Evolutionary conservation across 2,113 vertebrate genomes (phyloP).

Genomic region (Atractosteus spatula): DNA sequence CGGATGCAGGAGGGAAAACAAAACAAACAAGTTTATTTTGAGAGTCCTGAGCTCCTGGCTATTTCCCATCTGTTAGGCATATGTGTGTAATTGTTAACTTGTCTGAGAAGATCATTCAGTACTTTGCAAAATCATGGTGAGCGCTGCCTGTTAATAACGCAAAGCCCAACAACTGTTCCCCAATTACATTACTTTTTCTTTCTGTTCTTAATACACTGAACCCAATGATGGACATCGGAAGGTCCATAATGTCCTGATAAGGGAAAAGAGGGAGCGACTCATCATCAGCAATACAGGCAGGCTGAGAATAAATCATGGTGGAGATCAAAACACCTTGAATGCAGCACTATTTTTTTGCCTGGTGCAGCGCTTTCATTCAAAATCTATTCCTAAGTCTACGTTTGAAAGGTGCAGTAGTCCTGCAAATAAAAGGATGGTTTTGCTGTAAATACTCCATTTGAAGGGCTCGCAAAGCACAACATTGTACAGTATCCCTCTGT

Average conservation of each 20-base stretch:
- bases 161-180: not conserved
- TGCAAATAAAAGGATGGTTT: too few relatives aligned
- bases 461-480: too few relatives aligned
- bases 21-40: conserved; percentile 17
- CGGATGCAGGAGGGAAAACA: not conserved
- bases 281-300: too few relatives aligned
- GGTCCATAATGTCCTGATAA: not conserved
- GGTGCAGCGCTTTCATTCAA: too few relatives aligned
- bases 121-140: not conserved
- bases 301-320: too few relatives aligned
- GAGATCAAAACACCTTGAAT: too few relatives aligned
- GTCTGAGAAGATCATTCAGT: not conserved
- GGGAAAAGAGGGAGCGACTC: not conserved
- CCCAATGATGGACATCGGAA: not conserved
- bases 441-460: too few relatives aligned
- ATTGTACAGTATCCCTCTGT: too few relatives aligned
- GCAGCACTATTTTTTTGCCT: too few relatives aligned
- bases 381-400: too few relatives aligned
- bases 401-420: too few relatives aligned
- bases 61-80: not conserved
- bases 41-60: conserved; percentile 11
- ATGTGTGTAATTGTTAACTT: not conserved
- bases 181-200: not conserved
- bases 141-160: not conserved
- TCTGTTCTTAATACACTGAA: too few relatives aligned